These are phyloP conservation scores for Brachypteracias leptosomus DNA, from an alignment of 2,113 vertebrate species.

Conservation along the genomic window DNA sequence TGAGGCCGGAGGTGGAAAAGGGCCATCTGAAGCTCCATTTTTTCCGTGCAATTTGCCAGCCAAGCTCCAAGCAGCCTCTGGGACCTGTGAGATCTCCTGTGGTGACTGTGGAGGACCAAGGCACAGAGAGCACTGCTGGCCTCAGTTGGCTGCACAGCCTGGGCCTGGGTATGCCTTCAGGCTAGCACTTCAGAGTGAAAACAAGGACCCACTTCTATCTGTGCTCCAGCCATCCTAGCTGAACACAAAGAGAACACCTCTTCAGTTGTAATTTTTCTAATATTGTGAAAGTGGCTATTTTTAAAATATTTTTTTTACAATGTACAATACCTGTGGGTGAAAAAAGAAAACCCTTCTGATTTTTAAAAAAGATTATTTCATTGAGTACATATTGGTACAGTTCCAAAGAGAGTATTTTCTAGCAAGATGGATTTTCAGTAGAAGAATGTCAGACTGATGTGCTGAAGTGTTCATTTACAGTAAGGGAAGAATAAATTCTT, in stretches of 20 bases:
- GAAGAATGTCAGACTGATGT: neutral
- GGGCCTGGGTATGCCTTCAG: neutral
- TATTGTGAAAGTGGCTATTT: neutral
- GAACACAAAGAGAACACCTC: neutral
- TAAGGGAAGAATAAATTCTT: conserved; percentile 2
- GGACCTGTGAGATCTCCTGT: neutral
- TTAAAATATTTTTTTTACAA: neutral
- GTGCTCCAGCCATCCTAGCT: too few relatives aligned
- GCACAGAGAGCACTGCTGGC: too few relatives aligned
- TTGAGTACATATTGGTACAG: neutral
- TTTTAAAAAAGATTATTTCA: neutral
- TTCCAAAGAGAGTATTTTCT: conserved; percentile 2
- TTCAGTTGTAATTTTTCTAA: rapidly evolving
- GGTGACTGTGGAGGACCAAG: neutral
- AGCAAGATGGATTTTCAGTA: neutral
- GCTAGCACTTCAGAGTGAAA: neutral
- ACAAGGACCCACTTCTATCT: neutral
- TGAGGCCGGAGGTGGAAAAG: neutral
- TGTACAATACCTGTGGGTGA: neutral
- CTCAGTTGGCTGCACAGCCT: too few relatives aligned
- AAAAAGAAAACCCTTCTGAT: neutral
- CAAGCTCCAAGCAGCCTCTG: neutral
- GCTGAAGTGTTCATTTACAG: neutral
- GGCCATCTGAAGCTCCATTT: neutral
- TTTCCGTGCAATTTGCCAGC: neutral